Base-by-base conservation (phyloP, 2,113 vertebrate species). In the Lamprotornis superbus region DNA sequence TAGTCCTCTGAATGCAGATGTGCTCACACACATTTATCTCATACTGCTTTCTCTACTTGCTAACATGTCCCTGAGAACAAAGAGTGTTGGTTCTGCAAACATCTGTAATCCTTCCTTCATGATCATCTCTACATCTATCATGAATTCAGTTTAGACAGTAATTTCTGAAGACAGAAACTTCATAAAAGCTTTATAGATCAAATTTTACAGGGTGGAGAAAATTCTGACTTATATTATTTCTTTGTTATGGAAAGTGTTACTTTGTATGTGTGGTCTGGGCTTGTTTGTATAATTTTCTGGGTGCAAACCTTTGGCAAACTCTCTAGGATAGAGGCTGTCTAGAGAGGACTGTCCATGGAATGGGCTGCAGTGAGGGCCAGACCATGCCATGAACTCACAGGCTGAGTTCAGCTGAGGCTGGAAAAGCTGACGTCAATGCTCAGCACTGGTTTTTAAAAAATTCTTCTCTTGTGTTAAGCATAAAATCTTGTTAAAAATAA, bases 401-500 rank as follows among this genome's bases (percentile, higher is more conserved):
- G 6, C 39, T 75, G 37, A 87, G 61, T 69, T 76, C 10, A 91
- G 73, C 82, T 68, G 5, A 12, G 79, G 40, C 57, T 69, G 46
- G 81, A 89, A 96, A 94, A 91, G 86, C 61, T 94, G 88, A 85
- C 4, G 3, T 88, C 61, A 97, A 96, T 78, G 63, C 25, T 88
- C 87, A 95, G 89, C 33, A 28, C 50, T 78, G 30, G 5, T 52
- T 16, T 52, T 52, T 52, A 30, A 30, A 69, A 81, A 63, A 15
- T 40, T 83, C n/a, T 76, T 89, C 31, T 84, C 42, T 78, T 86
- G 75, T 52, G 25, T 85, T 92, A 97, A 85, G 95, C 94, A 67
- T 97, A 95, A 97, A 98, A 97, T 95, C 86, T 89, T 70, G 18
- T 91, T 80, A 83, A 97, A 98, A 98, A 96, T 97, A 97, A 93